phyloP scores from a whole-genome alignment of 2,797 vertebrate species.

The Thunnus albacares region DNA sequence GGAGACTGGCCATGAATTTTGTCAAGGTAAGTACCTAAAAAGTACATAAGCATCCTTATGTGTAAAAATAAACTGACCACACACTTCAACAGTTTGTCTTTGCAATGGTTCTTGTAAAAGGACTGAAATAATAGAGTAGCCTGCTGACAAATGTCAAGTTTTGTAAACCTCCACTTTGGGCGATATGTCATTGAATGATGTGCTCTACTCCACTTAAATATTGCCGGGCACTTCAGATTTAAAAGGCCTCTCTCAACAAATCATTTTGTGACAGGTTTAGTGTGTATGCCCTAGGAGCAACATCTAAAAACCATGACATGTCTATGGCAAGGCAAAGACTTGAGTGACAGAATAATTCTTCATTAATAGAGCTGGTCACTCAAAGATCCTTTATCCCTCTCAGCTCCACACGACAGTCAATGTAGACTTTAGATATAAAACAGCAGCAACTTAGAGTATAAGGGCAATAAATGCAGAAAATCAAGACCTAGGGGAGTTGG shows the following conservation, averaged over 20 bases:
- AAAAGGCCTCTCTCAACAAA: conserved; percentile 69
- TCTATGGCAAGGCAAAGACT: conserved; percentile 44
- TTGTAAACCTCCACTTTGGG: conserved; percentile 55
- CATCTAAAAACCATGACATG: conserved; percentile 67
- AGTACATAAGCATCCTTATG: conserved; percentile 1
- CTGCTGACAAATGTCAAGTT: conserved; percentile 67
- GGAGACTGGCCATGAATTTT: neutral
- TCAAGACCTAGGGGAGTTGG: neutral
- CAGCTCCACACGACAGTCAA: conserved; percentile 53
- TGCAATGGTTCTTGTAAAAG: conserved; percentile 15
- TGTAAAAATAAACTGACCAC: conserved; percentile 33
- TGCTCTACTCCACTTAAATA: conserved; percentile 63
- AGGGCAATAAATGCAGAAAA: neutral
- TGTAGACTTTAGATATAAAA: conserved; percentile 26
- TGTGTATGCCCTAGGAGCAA: conserved; percentile 49
- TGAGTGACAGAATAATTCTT: conserved; percentile 79
- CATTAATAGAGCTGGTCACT: conserved; percentile 69
- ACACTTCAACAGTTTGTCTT: conserved; percentile 20
- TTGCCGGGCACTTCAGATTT: conserved; percentile 70
- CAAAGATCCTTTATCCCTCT: conserved; percentile 42
- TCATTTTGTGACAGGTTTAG: conserved; percentile 69
- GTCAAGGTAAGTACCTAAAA: conserved; percentile 27
- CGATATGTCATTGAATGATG: conserved; percentile 70
- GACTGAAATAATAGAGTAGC: conserved; percentile 58
- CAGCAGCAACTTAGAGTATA: neutral